A percentile compares a stretch with the other conserved stretches of the same genome.
These are phyloP conservation scores for Ramphastos sulfuratus DNA, from an alignment of 2,113 vertebrate genomes.

Conservation along the genomic window DNA sequence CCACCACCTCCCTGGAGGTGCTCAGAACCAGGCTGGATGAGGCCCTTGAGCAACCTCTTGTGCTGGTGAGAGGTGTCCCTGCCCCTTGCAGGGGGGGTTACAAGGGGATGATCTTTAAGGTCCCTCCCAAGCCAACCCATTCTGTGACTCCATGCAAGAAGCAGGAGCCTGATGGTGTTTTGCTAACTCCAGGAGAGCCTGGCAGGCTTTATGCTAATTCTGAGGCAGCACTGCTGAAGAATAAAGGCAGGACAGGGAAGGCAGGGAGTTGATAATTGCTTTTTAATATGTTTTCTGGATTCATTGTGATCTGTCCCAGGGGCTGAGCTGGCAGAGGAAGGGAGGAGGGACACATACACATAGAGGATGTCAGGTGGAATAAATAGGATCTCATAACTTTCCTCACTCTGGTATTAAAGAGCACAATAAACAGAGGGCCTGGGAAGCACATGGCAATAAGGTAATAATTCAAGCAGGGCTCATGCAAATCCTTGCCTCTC, in stretches of 20 bases:
- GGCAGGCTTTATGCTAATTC: conserved; percentile 75
- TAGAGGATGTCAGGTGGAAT: conserved; percentile 36
- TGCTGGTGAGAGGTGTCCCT: too few species aligned
- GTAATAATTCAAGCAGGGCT: conserved; percentile 43
- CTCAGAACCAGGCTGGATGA: too few species aligned
- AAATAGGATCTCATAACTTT: conserved; percentile 69
- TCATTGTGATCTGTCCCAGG: conserved; percentile 62
- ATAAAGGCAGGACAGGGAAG: conserved; percentile 60
- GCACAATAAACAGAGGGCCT: conserved; percentile 35
- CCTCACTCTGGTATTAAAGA: neutral
- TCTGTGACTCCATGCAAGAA: conserved; percentile 56
- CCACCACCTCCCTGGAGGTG: too few species aligned
- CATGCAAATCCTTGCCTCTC: conserved; percentile 31
- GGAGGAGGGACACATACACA: too few species aligned
- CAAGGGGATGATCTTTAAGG: too few species aligned
- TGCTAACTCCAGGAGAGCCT: conserved; percentile 68
- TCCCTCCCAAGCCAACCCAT: too few species aligned
- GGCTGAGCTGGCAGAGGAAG: conserved; percentile 50
- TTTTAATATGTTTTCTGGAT: conserved; percentile 76
- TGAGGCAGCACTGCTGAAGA: conserved; percentile 45
- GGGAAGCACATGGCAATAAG: conserved; percentile 42
- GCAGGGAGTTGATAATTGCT: conserved; percentile 75
- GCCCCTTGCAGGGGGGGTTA: too few species aligned
- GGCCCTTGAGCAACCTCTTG: too few species aligned
- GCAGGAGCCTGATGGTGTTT: conserved; percentile 60